phyloP scores from a whole-genome alignment of 2,888 invertebrate genomes.

The Aspidiotus destructor region DNA sequence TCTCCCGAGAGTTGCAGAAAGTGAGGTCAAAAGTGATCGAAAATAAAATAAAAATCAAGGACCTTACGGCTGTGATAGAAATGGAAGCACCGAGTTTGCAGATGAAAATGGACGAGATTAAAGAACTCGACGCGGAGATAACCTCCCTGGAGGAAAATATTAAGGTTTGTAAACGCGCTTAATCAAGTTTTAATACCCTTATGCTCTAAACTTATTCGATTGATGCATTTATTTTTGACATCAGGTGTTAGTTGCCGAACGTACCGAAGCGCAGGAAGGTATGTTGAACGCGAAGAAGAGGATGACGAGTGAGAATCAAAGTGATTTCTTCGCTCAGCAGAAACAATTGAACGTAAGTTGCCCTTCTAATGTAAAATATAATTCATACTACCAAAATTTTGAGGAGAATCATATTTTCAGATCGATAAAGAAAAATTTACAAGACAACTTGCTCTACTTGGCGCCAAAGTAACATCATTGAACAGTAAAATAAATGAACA shows the following conservation, averaged over 20 bases:
- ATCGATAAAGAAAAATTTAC: neutral
- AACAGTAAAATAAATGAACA: conserved; percentile 7
- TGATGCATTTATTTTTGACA: neutral
- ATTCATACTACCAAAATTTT: neutral
- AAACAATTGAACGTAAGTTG: neutral
- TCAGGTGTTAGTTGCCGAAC: neutral
- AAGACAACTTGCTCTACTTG: neutral
- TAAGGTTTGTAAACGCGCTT: conserved; percentile 1
- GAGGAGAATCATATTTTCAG: neutral
- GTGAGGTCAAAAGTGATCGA: conserved; percentile 34
- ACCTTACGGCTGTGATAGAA: conserved; percentile 12
- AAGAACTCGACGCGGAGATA: conserved; percentile 12
- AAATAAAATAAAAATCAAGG: conserved; percentile 31
- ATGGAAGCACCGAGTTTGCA: conserved; percentile 17
- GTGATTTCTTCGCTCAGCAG: conserved; percentile 7
- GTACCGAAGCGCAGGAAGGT: neutral
- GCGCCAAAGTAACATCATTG: neutral
- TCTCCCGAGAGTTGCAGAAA: conserved; percentile 40
- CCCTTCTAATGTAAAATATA: neutral
- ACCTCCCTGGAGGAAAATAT: neutral
- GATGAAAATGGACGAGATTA: conserved; percentile 17
- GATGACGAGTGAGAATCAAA: neutral
- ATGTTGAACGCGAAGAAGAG: conserved; percentile 5
- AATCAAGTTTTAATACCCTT: neutral
- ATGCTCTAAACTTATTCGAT: neutral